Percentiles rank a stretch among this genome's conserved stretches.
Conservation (phyloP, 2,797 vertebrate genomes). For the Phrynocephalus vlangalii region DNA sequence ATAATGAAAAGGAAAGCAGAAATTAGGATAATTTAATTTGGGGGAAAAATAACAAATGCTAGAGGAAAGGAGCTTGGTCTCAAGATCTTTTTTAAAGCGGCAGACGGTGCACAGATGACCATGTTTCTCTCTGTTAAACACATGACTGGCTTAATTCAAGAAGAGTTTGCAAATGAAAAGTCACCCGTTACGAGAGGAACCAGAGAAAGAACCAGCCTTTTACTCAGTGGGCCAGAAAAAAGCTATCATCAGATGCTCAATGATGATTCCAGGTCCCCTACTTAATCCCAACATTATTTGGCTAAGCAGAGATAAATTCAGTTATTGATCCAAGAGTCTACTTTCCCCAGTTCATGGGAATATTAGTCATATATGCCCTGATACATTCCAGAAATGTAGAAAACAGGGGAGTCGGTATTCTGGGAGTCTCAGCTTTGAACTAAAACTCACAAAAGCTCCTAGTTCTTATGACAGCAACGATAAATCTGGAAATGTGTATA, state of each 20-base stretch:
- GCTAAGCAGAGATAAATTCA: not conserved
- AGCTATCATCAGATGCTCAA: not conserved
- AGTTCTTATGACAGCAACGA: not conserved
- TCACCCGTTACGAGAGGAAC: not conserved
- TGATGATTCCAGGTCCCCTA: not conserved
- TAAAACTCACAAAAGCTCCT: not conserved
- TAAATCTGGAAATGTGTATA: not conserved
- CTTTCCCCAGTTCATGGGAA: not conserved
- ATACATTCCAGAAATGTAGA: not conserved
- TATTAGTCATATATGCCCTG: not conserved
- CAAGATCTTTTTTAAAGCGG: not conserved
- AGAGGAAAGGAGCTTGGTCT: not conserved
- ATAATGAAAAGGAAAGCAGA: constrained; percentile 18
- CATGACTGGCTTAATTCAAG: not conserved
- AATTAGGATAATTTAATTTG: constrained; percentile 27
- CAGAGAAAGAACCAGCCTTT: not conserved
- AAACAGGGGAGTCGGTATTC: not conserved
- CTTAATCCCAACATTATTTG: not conserved
- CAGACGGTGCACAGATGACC: not conserved
- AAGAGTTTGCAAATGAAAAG: not conserved
- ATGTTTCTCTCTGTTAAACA: not conserved
- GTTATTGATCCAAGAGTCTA: not conserved
- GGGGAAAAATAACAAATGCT: not conserved
- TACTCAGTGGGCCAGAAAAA: not conserved
- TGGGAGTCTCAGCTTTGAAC: not conserved